Evolutionary conservation across 1,140 invertebrate genomes (phyloP).

Genomic region (Akabosia matsudoensis): DNA sequence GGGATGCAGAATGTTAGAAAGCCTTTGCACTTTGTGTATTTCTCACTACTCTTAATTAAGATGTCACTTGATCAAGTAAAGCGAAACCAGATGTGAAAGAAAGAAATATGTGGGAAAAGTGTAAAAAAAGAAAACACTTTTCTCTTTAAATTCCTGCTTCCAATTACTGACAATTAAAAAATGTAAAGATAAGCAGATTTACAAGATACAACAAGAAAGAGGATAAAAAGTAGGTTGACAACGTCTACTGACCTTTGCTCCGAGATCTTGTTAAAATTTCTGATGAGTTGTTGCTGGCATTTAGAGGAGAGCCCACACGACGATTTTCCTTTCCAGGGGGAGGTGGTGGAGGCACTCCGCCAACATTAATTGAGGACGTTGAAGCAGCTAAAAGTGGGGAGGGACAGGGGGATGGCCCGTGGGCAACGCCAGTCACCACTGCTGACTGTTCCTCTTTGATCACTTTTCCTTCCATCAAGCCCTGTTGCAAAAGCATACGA

Average conservation of each 20-base stretch:
- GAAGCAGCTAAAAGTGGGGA: background rate
- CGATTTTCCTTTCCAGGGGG: conserved; percentile 46
- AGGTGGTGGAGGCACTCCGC: background rate
- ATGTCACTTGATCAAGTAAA: background rate
- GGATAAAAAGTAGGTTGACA: background rate
- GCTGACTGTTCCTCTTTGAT: conserved; percentile 43
- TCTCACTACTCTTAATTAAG: background rate
- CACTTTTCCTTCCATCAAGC: conserved; percentile 46
- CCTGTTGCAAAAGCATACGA: conserved; percentile 45
- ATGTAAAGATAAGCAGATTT: background rate
- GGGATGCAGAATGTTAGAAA: background rate
- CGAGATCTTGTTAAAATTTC: conserved; percentile 46
- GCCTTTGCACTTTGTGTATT: background rate
- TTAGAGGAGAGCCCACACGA: conserved; percentile 41
- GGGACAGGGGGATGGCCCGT: background rate
- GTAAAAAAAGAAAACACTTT: background rate
- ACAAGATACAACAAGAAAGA: background rate
- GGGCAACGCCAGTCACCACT: background rate
- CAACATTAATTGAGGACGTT: background rate
- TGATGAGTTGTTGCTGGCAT: conserved; percentile 27
- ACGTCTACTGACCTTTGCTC: conserved; percentile 44
- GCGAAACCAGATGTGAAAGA: background rate
- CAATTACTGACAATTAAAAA: background rate
- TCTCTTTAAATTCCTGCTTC: background rate
- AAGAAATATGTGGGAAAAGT: conserved; percentile 5